Evolutionary conservation across 2,113 vertebrate genomes (phyloP), one percentile per base, ranked within the genome.

Genomic region (Sprattus sprattus): DNA sequence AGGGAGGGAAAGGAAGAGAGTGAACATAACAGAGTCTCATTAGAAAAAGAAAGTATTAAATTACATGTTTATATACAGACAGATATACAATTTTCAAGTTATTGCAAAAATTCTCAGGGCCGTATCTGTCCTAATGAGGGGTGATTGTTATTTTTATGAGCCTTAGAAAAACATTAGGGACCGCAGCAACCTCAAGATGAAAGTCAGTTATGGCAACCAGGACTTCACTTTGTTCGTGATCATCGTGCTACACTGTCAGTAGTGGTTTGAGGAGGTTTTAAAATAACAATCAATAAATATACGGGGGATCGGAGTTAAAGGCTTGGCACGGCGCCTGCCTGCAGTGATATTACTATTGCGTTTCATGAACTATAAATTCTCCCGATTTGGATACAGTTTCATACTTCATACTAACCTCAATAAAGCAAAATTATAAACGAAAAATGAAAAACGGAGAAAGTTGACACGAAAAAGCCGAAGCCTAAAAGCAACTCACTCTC

Each of bases 141-240:
- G 83, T 93, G 92, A 94, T 94, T 94, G 93, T 94, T 91, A 93
- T 95, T 95, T 89, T 95, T 93, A 94, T 88, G 89, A 89, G 90
- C 90, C 93, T 91, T 92, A 95, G 90, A 94, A 94, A 95, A 95
- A 95, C 94, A 93, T 84, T 88, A 89, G 84, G 93, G 93, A 94
- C 94, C 95, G 91, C 94, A 93, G 88, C 83, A 67, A 88, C 88
- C 90, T 88, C 78, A 50, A 93, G 93, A 95, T 96, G 92, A 95
- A 96, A 95, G 95, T 86, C n/a, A 28, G 45, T 32, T 82, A 57
- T 88, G 84, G 81, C 47, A 86, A 89, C 47, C 64, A 84, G 90
- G 89, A 89, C 90, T 67, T 88, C 54, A 83, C 85, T 89, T 87
- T 90, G 90, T 91, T 91, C 87, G 89, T 87, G 89, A 92, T 89